phyloP scores from a whole-genome alignment of 2,888 invertebrate species.

The Oligia strigilis region DNA sequence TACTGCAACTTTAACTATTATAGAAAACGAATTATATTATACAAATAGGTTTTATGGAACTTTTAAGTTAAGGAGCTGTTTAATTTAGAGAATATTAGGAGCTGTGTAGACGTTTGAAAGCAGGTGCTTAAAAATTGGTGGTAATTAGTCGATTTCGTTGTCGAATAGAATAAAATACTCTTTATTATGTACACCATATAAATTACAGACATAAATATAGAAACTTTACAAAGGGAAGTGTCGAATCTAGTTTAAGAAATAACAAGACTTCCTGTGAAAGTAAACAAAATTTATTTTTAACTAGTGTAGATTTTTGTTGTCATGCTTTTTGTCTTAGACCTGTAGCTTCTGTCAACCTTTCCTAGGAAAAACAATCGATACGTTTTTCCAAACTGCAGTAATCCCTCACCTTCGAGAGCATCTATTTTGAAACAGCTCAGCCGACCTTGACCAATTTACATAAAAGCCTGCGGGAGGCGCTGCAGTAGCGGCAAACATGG shows the following conservation, averaged over 20 bases:
- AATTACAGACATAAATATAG: no score
- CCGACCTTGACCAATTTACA: constrained; percentile 79
- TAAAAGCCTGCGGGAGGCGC: constrained; percentile 77
- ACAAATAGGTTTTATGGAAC: not conserved
- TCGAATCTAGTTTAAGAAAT: not conserved
- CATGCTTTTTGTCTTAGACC: constrained; percentile 11
- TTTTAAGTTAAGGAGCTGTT: not conserved
- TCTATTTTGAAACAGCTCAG: constrained; percentile 67
- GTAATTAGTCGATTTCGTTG: no score
- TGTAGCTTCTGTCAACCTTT: constrained; percentile 27
- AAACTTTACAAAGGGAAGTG: no score
- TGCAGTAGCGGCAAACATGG: constrained; percentile 74
- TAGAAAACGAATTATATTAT: constrained; percentile 1
- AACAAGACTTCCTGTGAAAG: not conserved
- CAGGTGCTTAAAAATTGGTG: not conserved
- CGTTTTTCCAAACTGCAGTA: constrained; percentile 37
- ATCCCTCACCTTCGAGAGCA: constrained; percentile 49
- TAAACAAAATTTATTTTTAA: not conserved
- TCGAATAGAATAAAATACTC: no score
- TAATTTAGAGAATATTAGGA: not conserved
- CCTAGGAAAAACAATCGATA: constrained; percentile 6
- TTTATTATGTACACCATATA: no score
- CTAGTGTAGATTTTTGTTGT: not conserved
- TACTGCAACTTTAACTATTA: constrained; percentile 45
- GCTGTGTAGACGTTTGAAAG: not conserved